Evolutionary conservation across 2,797 vertebrate species (phyloP), one percentile per base, ranked within the genome.

Genomic region (Clarias platycephalus): DNA sequence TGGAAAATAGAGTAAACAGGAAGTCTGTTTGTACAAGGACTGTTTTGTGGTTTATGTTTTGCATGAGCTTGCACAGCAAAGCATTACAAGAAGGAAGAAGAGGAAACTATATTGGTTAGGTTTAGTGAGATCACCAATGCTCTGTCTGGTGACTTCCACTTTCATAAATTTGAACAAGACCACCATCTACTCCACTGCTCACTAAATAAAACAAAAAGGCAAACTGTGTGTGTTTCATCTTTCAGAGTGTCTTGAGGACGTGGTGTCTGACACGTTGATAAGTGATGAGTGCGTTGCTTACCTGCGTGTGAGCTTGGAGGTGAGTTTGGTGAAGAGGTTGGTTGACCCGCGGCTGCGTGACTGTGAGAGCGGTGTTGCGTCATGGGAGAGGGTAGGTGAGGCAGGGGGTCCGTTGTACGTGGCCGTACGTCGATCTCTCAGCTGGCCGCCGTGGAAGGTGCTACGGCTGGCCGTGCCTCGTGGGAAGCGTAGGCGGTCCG

Each of bases 291-390:
- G 12, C 28, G 12, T 0, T 22, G 26, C 68, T 86, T 67, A 97
- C 96, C 96, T 96, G 91, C 96, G 93, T 0, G 95, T 96, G 63
- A 97, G 95, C 71, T 97, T 97, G 68, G 96, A 97, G 79, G 96
- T 96, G 79, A 97, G 92, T 91, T 97, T 97, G 87, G 93, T 96
- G 88, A 97, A 97, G 20, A 97, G 95, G 55, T 96, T 97, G 63
- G 96, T 95, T 85, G 96, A 96, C 57, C 95, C 96, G 26, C 96
- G 92, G 91, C 95, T 93, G 88, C 96, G 94, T 6, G 96, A 94
- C 92, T 96, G 96, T 0, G 96, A 96, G 87, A 97, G 91, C 0
- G 96, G 96, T 0, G 96, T 95, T 74, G 96, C 95, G 87, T 97
- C 96, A 0, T 96, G 96, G 53, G 96, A 96, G 80, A 97, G 94